Evolutionary conservation across 2,888 invertebrate genomes (phyloP).

Genomic region (Nipponacmea schrenckii): DNA sequence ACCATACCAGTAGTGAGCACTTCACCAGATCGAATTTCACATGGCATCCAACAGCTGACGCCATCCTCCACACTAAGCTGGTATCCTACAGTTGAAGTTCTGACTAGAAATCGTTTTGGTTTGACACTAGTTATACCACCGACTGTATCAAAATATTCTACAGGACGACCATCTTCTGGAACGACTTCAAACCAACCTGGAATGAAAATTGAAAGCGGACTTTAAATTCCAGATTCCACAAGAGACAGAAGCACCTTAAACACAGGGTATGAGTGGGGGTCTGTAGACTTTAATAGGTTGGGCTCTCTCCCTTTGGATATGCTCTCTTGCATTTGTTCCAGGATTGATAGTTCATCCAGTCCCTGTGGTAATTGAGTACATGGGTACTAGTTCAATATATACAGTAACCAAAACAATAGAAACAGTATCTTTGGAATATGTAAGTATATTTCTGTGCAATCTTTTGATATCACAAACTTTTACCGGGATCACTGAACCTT

Average conservation of each 20-base stretch:
- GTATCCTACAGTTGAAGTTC: constrained; percentile 57
- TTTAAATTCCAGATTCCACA: background rate
- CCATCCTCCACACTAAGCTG: constrained; percentile 50
- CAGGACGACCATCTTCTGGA: constrained; percentile 58
- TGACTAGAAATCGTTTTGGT: constrained; percentile 53
- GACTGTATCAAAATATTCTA: constrained; percentile 61
- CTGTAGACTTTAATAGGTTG: no score
- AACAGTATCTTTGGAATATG: no score
- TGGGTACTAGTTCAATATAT: no score
- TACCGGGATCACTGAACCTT: no score
- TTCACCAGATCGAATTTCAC: constrained; percentile 54
- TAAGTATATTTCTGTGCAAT: no score
- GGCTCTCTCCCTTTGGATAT: no score
- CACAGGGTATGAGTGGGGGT: no score
- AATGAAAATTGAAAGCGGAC: constrained; percentile 16
- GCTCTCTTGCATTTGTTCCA: no score
- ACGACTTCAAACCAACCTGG: constrained; percentile 61
- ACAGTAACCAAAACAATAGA: no score
- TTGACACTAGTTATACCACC: constrained; percentile 54
- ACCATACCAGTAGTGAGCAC: constrained; percentile 54
- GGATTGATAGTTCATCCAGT: no score
- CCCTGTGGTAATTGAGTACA: no score
- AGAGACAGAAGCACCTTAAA: background rate
- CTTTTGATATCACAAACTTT: no score
- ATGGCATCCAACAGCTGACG: constrained; percentile 52